Conservation (phyloP, 2,113 vertebrate genomes). For the Cynopterus brachyotis region DNA sequence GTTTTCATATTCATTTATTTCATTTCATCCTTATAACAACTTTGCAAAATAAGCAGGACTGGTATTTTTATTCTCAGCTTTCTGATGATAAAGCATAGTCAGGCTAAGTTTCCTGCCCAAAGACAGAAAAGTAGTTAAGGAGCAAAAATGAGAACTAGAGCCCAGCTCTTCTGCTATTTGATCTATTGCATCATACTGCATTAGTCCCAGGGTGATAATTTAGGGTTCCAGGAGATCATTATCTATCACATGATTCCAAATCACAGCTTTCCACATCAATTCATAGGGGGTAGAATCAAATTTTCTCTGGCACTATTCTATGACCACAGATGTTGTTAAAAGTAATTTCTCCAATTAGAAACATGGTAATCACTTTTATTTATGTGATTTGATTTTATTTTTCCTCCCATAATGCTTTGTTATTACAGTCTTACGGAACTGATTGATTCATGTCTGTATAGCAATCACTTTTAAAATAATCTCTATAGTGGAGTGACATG, state of each 20-base stretch:
- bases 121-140: conserved; percentile 15
- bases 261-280: not conserved
- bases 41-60: conserved; percentile 41
- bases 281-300: not conserved
- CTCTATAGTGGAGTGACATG: not conserved
- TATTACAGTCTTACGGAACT: too few relatives aligned
- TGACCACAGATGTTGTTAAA: not conserved
- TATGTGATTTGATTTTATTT: too few relatives aligned
- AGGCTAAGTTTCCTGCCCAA: conserved; percentile 24
- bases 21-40: conserved; percentile 30
- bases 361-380: not conserved
- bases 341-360: not conserved
- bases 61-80: not conserved
- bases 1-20: conserved; percentile 42
- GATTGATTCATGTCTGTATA: too few relatives aligned
- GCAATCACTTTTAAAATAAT: not conserved
- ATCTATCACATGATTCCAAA: not conserved
- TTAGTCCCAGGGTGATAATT: not conserved
- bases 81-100: conserved; percentile 6
- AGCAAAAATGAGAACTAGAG: not conserved
- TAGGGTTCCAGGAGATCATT: not conserved
- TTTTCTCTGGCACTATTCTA: not conserved
- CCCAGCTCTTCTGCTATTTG: not conserved
- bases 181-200: not conserved
- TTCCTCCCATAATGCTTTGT: too few relatives aligned